Conservation (phyloP, 1,140 invertebrate genomes). For the Drosophila pachea region DNA sequence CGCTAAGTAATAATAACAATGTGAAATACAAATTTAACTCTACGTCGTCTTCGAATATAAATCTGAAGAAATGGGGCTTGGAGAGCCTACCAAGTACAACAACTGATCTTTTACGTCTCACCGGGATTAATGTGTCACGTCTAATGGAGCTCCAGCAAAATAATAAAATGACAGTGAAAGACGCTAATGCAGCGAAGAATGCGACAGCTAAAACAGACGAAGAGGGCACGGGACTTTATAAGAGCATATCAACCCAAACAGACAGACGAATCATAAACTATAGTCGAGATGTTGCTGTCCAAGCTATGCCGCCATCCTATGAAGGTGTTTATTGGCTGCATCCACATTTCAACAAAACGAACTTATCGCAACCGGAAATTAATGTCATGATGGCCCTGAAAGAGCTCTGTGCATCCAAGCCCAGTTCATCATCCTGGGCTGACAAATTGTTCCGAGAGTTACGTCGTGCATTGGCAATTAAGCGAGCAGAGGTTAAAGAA, state of each 20-base stretch:
- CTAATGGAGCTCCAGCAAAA: constrained; percentile 39
- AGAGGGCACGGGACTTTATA: constrained; percentile 33
- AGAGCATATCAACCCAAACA: constrained; percentile 41
- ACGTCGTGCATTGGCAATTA: constrained; percentile 20
- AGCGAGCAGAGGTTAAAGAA: constrained; percentile 8
- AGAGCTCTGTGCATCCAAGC: constrained; percentile 22
- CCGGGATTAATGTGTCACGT: constrained; percentile 38
- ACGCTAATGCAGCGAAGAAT: constrained; percentile 2
- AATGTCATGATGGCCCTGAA: constrained; percentile 48
- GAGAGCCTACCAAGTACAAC: constrained; percentile 41
- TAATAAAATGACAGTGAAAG: constrained; percentile 33
- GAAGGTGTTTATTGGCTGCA: constrained; percentile 37
- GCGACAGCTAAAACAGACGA: constrained; percentile 9
- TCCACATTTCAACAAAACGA: constrained; percentile 8
- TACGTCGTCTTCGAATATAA: constrained; percentile 27
- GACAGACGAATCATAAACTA: neutral
- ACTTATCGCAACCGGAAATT: constrained; percentile 39
- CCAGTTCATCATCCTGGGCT: constrained; percentile 21
- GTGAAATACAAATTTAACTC: constrained; percentile 62
- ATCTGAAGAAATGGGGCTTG: constrained; percentile 53
- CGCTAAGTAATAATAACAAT: constrained; percentile 54
- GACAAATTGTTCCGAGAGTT: constrained; percentile 25
- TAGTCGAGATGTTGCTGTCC: constrained; percentile 20
- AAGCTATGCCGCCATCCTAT: neutral
- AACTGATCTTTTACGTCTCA: constrained; percentile 32